These are phyloP conservation scores for Calypte anna DNA, from an alignment of 2,113 vertebrate species.

Conservation along the genomic window DNA sequence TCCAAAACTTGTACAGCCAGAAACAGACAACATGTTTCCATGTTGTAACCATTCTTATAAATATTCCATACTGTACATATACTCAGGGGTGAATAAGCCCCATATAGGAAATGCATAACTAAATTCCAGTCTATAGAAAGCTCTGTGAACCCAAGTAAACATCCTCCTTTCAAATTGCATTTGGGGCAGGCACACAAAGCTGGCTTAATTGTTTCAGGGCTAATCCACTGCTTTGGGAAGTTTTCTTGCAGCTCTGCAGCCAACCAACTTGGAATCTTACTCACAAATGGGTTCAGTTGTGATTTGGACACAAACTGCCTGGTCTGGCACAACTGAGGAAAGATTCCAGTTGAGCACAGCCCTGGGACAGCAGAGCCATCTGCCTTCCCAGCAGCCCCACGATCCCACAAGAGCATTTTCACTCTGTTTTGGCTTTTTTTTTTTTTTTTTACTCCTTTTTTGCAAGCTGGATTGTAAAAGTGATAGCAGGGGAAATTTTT, in stretches of 20 bases:
- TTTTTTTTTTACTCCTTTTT: not conserved
- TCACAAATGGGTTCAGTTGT: not conserved
- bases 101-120: not conserved
- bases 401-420: not conserved
- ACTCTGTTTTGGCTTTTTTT: not conserved
- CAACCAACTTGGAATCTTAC: conserved; percentile 32
- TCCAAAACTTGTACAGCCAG: conserved; percentile 49
- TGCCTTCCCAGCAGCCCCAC: not conserved
- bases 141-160: not conserved
- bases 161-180: not conserved
- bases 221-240: not conserved
- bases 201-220: not conserved
- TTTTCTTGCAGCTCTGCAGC: not conserved
- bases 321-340: conserved; percentile 32
- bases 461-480: not conserved
- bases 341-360: conserved; percentile 47
- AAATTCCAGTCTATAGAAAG: not conserved
- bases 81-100: not conserved
- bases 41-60: conserved; percentile 51
- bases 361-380: not conserved
- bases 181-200: not conserved
- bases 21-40: conserved; percentile 58
- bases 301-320: conserved; percentile 16
- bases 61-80: conserved; percentile 12
- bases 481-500: not conserved